A percentile compares a stretch with the other conserved stretches of the same genome.
Conservation (phyloP, 2,113 vertebrate species). For the Tachycineta bicolor region DNA sequence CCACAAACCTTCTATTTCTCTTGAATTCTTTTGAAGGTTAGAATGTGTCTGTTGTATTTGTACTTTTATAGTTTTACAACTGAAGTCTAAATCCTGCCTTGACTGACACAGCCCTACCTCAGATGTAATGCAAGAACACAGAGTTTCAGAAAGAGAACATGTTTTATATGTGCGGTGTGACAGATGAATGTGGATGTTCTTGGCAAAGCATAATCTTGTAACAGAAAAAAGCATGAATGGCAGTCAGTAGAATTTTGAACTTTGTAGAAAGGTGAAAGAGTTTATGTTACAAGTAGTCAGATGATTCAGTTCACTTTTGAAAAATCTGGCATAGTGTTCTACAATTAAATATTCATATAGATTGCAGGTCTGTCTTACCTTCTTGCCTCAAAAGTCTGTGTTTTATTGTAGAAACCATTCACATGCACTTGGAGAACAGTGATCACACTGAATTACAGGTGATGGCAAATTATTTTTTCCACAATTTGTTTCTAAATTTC, state of each 20-base stretch:
- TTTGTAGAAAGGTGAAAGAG: background rate
- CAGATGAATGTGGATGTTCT: background rate
- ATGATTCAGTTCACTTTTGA: background rate
- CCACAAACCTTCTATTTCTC: background rate
- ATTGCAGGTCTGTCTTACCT: background rate
- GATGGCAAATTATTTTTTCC: background rate
- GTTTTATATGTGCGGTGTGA: background rate
- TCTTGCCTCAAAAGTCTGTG: background rate
- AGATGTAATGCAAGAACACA: background rate
- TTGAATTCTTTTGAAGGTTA: background rate
- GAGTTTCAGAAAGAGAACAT: background rate
- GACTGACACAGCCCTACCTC: background rate
- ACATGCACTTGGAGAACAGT: rapidly evolving
- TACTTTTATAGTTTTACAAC: background rate
- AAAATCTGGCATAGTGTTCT: background rate
- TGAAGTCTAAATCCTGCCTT: background rate
- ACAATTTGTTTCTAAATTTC: background rate
- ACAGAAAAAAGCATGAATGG: background rate
- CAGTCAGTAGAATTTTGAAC: background rate
- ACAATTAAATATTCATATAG: background rate
- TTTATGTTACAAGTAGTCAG: background rate
- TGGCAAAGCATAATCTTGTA: background rate
- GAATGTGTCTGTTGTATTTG: background rate
- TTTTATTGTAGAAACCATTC: background rate
- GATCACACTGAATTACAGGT: background rate